Conservation (phyloP, 1,140 invertebrate species). For the Drosophila athabasca region DNA sequence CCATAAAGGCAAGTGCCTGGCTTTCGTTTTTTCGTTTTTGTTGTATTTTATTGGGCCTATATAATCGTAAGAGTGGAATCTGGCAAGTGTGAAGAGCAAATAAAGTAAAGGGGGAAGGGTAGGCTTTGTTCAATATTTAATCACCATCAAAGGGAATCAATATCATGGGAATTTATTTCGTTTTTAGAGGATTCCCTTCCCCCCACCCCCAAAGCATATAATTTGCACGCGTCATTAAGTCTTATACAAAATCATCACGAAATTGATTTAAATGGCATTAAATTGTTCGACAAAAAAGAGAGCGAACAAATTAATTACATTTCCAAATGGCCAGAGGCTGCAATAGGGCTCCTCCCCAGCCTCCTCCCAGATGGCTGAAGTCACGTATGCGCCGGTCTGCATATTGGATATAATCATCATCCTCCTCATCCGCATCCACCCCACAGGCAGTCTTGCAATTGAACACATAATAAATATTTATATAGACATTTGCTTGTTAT, state of each 20-base stretch:
- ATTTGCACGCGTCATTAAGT: conserved; percentile 21
- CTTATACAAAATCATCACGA: conserved; percentile 21
- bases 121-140: conserved; percentile 39
- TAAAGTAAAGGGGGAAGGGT: not conserved
- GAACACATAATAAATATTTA: conserved; percentile 78
- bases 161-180: conserved; percentile 4
- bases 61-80: conserved; percentile 11
- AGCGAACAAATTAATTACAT: conserved; percentile 58
- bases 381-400: conserved; percentile 33
- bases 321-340: conserved; percentile 41
- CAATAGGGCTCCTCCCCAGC: not conserved
- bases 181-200: not conserved
- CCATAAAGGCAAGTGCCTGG: conserved; percentile 66
- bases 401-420: conserved; percentile 19
- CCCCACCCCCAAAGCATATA: not conserved
- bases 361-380: conserved; percentile 33
- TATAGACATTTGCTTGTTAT: conserved; percentile 51
- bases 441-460: conserved; percentile 58
- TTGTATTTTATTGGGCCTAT: conserved; percentile 37
- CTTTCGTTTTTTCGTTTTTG: conserved; percentile 3
- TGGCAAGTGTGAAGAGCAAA: conserved; percentile 24
- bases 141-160: conserved; percentile 11
- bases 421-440: not conserved
- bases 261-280: conserved; percentile 65
- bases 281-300: conserved; percentile 32